Base-by-base conservation (phyloP, 2,888 invertebrate genomes). In the Microplitis deprimator region DNA sequence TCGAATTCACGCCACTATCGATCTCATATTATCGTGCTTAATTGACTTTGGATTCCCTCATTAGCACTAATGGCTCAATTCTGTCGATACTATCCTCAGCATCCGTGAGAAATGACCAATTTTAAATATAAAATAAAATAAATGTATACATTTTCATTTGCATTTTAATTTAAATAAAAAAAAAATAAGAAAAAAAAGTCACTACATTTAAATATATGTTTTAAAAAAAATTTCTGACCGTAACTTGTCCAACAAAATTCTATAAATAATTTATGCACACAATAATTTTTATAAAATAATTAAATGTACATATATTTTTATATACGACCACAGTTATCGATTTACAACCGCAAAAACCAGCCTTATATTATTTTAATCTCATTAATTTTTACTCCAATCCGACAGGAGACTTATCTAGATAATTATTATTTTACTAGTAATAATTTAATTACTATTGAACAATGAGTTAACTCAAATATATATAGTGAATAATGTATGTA, bases 11-110 rank as follows among this genome's bases (percentile, higher is more conserved):
- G 80, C 82, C 86, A 50, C 76, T 86, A 87, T 86, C 85, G 83
- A 83, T 80, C 82, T 80, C 81, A 81, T 85, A 86, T 88, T 86
- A 87, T 87, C 85, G 80, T 84, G 85, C 85, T 82, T 88, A 88
- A 87, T 88, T 88, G 86, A 85, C 86, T 86, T 84, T 82, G 84
- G 85, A 87, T 87, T 87, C 86, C 83, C 87, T 87, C 87, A 86
- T 87, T 87, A 87, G 85, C 81, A 84, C 85, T 85, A 87, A 87
- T 86, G 85, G 85, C 83, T 86, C 84, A 87, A 87, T 88, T 86
- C 83, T 79, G 75, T 71, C 70, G 39, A 70, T 17, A 59, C 29
- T 65, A 20, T 50, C 50, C 50, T 50, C 50, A 29, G 29, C 50
- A 50, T 50, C 50, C 50, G 50, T 50, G 50, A 50, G 50, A 50